Percentiles rank a stretch among this genome's conserved stretches.
These are phyloP conservation scores for Alviniconcha marisindica DNA, from an alignment of 1,140 invertebrate species.

Conservation along the genomic window DNA sequence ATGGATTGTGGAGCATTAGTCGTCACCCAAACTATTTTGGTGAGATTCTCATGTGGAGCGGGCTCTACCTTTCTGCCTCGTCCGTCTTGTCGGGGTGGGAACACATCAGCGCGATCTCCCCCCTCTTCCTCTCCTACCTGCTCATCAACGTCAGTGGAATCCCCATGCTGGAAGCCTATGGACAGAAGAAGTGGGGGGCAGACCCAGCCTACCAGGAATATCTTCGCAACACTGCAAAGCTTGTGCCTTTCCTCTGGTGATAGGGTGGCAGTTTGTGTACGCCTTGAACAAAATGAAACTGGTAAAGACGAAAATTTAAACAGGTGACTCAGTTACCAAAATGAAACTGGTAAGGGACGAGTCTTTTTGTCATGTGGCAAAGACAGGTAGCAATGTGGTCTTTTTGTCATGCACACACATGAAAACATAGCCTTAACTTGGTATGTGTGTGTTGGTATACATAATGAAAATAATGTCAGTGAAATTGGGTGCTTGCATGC, in stretches of 20 bases:
- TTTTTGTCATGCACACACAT: no score
- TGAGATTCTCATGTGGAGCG: constrained; percentile 95
- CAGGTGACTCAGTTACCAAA: no score
- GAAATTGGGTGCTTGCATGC: no score
- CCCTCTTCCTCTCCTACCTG: constrained; percentile 68
- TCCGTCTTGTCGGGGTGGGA: constrained; percentile 62
- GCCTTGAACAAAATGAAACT: no score
- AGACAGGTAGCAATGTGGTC: no score
- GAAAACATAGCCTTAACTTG: no score
- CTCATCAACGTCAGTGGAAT: constrained; percentile 72
- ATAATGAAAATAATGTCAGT: no score
- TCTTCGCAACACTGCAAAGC: constrained; percentile 66
- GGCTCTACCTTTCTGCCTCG: constrained; percentile 83
- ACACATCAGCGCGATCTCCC: constrained; percentile 70
- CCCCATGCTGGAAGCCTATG: constrained; percentile 69
- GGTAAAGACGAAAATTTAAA: no score
- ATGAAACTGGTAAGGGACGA: no score
- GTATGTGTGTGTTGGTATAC: no score
- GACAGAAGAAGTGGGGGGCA: constrained; percentile 66
- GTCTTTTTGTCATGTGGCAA: no score
- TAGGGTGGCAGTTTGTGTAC: no score
- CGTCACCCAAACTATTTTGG: constrained; percentile 97
- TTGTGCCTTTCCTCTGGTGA: constrained; percentile 71
- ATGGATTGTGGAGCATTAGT: constrained; percentile 90
- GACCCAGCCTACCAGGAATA: constrained; percentile 68